Evolutionary conservation across 2,888 invertebrate species (phyloP), one percentile per base, ranked within the genome.

Genomic region (Drepanosiphum platanoidis): DNA sequence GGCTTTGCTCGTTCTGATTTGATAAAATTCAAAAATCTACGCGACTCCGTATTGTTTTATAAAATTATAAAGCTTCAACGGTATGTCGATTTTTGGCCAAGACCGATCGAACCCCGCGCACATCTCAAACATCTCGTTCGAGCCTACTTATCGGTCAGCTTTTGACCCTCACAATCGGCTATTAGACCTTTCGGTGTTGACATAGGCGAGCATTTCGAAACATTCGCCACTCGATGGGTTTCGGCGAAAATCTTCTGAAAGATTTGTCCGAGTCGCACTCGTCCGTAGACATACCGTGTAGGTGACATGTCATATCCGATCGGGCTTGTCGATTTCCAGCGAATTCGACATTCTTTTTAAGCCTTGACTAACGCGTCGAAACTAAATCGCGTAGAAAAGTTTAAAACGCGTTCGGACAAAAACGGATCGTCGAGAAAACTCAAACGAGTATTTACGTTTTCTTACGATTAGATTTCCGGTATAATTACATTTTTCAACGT

Each of bases 131-230:
- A 52, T 74, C 52, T 74, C 34, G 34, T 52, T 74, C 52, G 34
- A 74, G 32, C 74, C 32, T 34, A 74, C 52, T 74, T 46, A 34
- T 32, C n/a, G 46, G 46, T 18, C 32, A 71, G 39, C 46, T 58
- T 71, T 71, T 71, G 39, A 81, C 61, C 71, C 71, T 81, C 32
- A 58, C 30, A 72, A 71, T 72, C 71, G 81, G 58, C 30, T 61
- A 72, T 71, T 39, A 61, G 61, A 61, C 39, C 58, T 71, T 72
- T 58, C 18, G 61, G 30, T 71, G 30, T 81, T 81, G 81, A 81
- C 71, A 61, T 30, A 81, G 30, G 36, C 22, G 27, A 70, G 42
- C 42, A 66, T 80, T 18, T 52, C 27, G n/a, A 32, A 27, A 39
- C 2, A 81, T n/a, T n/a, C 71, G n/a, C 68, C 81, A 81, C 39